Evolutionary conservation across 2,888 invertebrate genomes (phyloP).

Genomic region (Bombylius discolor): DNA sequence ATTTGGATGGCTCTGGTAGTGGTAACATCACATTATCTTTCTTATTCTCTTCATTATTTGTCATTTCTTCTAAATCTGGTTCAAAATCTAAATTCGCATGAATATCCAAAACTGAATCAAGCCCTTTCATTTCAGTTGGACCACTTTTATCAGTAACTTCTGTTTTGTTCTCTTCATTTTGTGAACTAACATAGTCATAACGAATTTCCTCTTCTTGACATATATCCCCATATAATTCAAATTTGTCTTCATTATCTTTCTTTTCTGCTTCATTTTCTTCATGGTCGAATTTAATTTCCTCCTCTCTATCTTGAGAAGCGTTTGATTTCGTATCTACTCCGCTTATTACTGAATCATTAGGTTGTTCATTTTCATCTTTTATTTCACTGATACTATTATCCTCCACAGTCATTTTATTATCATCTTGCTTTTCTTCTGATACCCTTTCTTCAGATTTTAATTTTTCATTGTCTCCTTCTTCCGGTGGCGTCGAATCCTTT

Average conservation of each 20-base stretch:
- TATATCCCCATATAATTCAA: slow-evolving; percentile 16
- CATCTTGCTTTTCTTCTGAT: not conserved
- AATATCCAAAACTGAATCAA: slow-evolving; percentile 25
- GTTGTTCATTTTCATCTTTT: not conserved
- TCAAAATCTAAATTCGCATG: slow-evolving; percentile 26
- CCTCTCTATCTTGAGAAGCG: not conserved
- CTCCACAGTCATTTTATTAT: not conserved
- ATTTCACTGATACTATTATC: not conserved
- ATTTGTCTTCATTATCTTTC: slow-evolving; percentile 17
- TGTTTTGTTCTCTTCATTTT: not conserved
- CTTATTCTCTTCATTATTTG: slow-evolving; percentile 4
- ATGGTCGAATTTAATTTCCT: not conserved
- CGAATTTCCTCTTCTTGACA: slow-evolving; percentile 13
- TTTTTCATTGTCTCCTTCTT: not conserved
- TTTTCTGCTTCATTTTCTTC: slow-evolving; percentile 2
- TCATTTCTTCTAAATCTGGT: slow-evolving; percentile 21
- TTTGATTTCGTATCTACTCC: not conserved
- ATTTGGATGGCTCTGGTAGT: slow-evolving; percentile 71
- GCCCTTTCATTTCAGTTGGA: slow-evolving; percentile 21
- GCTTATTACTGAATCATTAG: not conserved
- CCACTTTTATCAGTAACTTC: slow-evolving; percentile 5
- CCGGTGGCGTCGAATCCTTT: slow-evolving; percentile 5
- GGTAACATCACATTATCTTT: slow-evolving; percentile 44
- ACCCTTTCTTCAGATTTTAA: not conserved
- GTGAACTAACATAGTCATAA: slow-evolving; percentile 7